Conservation (phyloP, 2,113 vertebrate species). For the Prochilodus magdalenae region DNA sequence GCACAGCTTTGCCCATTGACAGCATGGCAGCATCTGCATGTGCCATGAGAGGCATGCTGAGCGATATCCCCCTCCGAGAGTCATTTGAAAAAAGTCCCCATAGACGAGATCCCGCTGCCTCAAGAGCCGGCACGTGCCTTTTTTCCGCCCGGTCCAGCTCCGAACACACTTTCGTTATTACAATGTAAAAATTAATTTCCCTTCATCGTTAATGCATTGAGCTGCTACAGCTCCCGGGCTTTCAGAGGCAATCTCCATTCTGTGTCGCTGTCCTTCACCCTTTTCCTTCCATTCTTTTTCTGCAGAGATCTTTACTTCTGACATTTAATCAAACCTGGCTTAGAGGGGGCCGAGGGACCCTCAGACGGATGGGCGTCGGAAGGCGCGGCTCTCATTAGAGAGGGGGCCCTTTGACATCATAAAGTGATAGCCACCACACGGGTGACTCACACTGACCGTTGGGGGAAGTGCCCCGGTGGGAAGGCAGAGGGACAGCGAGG, state of each 20-base stretch:
- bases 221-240: slow-evolving; percentile 25
- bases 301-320: slow-evolving; percentile 40
- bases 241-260: slow-evolving; percentile 41
- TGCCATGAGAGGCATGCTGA: slow-evolving; percentile 24
- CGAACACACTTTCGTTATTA: slow-evolving; percentile 48
- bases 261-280: slow-evolving; percentile 44
- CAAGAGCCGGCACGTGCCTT: slow-evolving; percentile 14
- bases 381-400: slow-evolving; percentile 42
- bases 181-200: slow-evolving; percentile 59
- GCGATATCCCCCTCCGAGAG: slow-evolving; percentile 43
- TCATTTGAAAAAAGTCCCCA: slow-evolving; percentile 39
- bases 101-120: slow-evolving; percentile 30
- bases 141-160: slow-evolving; percentile 27
- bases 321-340: slow-evolving; percentile 62
- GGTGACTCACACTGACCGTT: slow-evolving; percentile 27
- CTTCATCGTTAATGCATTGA: slow-evolving; percentile 49
- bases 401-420: slow-evolving; percentile 55
- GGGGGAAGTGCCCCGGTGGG: slow-evolving; percentile 3
- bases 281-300: slow-evolving; percentile 15
- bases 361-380: slow-evolving; percentile 36
- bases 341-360: slow-evolving; percentile 38
- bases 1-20: slow-evolving; percentile 30
- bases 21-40: slow-evolving; percentile 12
- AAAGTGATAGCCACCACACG: slow-evolving; percentile 42
- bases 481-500: not conserved